Conservation (phyloP, 2,113 vertebrate genomes). For the Campylomormyrus tamandua region DNA sequence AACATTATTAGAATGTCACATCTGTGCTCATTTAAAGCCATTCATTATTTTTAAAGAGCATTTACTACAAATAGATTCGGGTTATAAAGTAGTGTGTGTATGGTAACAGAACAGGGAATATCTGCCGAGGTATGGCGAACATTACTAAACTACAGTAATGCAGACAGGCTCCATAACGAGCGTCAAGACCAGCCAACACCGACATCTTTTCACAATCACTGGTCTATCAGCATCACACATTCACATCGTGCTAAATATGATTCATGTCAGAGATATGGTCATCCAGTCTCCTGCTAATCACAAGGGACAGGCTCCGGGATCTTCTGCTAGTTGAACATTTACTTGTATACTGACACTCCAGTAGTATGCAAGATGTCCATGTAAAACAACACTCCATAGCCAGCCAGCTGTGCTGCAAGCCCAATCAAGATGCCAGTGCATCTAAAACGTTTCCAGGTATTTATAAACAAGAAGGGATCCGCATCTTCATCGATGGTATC, state of each 20-base stretch:
- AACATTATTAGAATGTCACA: neutral
- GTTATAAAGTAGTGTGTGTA: neutral
- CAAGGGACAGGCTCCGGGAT: neutral
- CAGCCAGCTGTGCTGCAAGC: neutral
- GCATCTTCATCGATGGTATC: neutral
- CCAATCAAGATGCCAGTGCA: neutral
- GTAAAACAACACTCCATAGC: neutral
- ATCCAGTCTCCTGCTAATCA: neutral
- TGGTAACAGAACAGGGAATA: neutral
- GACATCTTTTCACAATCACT: neutral
- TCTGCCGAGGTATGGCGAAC: neutral
- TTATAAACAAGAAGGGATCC: neutral
- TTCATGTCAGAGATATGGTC: neutral
- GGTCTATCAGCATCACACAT: neutral
- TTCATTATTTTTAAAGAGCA: neutral
- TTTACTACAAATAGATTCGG: neutral
- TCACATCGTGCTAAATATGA: neutral
- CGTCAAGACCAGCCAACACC: neutral
- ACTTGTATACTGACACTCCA: neutral
- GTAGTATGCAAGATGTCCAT: neutral
- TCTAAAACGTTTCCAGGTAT: neutral
- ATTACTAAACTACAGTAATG: neutral
- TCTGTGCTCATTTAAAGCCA: neutral
- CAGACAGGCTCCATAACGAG: neutral
- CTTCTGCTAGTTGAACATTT: neutral